These are phyloP conservation scores for Chloebia gouldiae DNA, from an alignment of 2,113 vertebrate genomes.

Conservation along the genomic window DNA sequence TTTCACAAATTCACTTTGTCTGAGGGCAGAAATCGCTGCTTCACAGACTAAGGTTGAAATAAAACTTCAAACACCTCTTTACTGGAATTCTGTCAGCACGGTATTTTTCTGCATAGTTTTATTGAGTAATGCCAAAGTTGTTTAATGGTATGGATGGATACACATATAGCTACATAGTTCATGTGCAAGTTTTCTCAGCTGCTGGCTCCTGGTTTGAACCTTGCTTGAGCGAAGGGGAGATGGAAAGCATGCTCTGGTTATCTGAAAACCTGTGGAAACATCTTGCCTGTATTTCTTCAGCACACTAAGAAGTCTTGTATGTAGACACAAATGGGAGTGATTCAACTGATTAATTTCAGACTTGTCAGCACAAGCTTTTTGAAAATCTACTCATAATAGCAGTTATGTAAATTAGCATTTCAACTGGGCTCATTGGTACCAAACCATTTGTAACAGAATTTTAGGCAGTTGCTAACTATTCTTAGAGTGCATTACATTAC, in stretches of 20 bases:
- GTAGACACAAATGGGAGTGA: neutral
- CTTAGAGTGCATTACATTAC: neutral
- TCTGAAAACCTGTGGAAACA: neutral
- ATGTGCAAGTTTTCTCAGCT: neutral
- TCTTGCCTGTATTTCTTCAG: neutral
- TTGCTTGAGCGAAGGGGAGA: neutral
- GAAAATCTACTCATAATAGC: neutral
- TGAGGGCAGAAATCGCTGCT: neutral
- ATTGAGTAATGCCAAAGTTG: neutral
- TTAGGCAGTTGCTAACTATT: neutral
- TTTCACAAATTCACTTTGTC: neutral
- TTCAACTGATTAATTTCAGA: neutral
- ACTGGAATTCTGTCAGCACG: neutral
- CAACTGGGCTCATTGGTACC: neutral
- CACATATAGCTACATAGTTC: rapidly evolving
- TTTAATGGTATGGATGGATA: neutral
- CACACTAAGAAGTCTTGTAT: neutral
- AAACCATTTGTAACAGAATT: neutral
- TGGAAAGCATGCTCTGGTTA: neutral
- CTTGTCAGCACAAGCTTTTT: neutral
- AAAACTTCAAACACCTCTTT: neutral
- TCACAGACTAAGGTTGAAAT: neutral
- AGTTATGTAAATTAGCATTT: neutral
- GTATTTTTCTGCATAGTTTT: neutral
- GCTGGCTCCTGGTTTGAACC: neutral